phyloP scores from a whole-genome alignment of 2,113 vertebrate genomes.

The Illadopsis cleaveri region DNA sequence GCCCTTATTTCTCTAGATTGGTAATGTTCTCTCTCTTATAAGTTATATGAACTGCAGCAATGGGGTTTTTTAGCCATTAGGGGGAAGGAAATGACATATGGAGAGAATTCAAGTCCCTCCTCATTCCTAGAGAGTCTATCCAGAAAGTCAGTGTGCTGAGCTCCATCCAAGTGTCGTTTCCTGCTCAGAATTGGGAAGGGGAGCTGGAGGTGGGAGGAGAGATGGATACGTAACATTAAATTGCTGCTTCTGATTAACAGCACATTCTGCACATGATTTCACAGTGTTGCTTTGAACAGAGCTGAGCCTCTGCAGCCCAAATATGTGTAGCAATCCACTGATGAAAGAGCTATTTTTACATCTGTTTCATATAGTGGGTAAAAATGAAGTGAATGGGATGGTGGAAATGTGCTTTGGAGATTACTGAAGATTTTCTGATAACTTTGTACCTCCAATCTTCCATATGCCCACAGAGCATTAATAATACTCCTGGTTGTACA shows the following conservation, averaged over 20 bases:
- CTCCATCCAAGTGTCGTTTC: constrained; percentile 53
- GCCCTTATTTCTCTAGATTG: neutral
- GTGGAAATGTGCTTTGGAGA: constrained; percentile 34
- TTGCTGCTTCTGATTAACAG: constrained; percentile 35
- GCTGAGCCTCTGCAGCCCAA: constrained; percentile 10
- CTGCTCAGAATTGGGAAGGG: constrained; percentile 28
- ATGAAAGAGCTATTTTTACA: constrained; percentile 66
- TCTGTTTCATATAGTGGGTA: constrained; percentile 65
- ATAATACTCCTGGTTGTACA: neutral
- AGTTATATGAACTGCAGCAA: constrained; percentile 11
- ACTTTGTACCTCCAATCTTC: constrained; percentile 14
- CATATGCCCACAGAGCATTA: constrained; percentile 17
- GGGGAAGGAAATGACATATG: constrained; percentile 62
- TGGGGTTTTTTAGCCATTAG: constrained; percentile 12
- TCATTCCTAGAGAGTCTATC: constrained; percentile 72
- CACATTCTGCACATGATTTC: constrained; percentile 39
- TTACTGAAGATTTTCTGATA: constrained; percentile 58
- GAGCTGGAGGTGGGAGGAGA: neutral
- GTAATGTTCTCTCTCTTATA: neutral
- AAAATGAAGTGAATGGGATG: constrained; percentile 51
- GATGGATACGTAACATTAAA: neutral
- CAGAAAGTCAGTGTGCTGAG: constrained; percentile 60
- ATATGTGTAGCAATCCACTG: neutral
- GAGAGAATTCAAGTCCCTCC: constrained; percentile 59
- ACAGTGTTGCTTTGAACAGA: constrained; percentile 6